A percentile compares a stretch with the other conserved stretches of the same genome.
Conservation (phyloP, 1,140 invertebrate genomes). For the Araneus ventricosus region DNA sequence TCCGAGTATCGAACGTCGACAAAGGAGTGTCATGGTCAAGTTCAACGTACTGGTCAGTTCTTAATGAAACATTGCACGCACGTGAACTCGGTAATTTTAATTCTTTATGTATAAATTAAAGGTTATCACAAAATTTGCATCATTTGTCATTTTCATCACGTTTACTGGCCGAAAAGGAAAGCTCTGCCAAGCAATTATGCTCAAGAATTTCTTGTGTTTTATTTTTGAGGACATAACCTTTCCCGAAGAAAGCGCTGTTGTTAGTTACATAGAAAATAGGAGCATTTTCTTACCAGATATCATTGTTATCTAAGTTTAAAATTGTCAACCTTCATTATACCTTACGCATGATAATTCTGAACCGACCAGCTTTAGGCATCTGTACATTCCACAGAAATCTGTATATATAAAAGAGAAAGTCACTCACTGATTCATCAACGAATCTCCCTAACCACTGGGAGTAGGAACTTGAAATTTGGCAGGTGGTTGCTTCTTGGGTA, state of each 20-base stretch:
- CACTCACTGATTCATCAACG: too few relatives aligned
- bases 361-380: too few relatives aligned
- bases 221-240: not conserved
- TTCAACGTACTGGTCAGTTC: constrained; percentile 51
- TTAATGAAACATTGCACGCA: constrained; percentile 47
- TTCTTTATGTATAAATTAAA: constrained; percentile 43
- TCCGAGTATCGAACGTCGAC: constrained; percentile 37
- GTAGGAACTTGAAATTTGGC: too few relatives aligned
- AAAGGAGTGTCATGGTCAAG: constrained; percentile 46
- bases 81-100: constrained; percentile 19
- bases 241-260: not conserved
- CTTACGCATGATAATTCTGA: too few relatives aligned
- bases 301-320: too few relatives aligned
- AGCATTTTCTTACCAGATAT: too few relatives aligned
- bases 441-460: too few relatives aligned
- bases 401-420: too few relatives aligned
- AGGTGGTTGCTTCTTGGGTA: too few relatives aligned
- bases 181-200: constrained; percentile 31
- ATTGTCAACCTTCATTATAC: too few relatives aligned
- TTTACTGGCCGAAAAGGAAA: not conserved
- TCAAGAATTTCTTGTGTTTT: not conserved
- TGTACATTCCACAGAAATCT: too few relatives aligned
- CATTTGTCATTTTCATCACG: constrained; percentile 37
- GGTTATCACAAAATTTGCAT: constrained; percentile 33
- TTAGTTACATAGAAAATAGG: too few relatives aligned